These are phyloP conservation scores for Ceyx melanurus DNA, from an alignment of 2,113 vertebrate genomes.

Conservation along the genomic window DNA sequence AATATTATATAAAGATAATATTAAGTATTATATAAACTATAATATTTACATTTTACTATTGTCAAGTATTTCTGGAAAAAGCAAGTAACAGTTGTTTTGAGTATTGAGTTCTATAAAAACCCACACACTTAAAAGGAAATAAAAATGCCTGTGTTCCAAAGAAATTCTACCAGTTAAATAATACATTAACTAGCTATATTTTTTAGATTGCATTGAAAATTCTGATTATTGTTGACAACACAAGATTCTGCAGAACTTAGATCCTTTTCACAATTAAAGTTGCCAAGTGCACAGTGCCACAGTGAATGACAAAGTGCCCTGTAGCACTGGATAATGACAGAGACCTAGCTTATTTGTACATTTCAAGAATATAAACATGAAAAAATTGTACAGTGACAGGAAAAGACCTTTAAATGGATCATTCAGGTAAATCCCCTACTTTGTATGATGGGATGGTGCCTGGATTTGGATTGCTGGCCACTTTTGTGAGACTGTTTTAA, in stretches of 20 bases:
- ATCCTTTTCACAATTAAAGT: background rate
- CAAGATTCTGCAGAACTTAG: background rate
- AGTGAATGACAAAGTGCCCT: background rate
- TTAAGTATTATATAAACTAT: no score
- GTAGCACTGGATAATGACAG: background rate
- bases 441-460: background rate
- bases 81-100: background rate
- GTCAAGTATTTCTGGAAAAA: background rate
- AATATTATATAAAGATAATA: no score
- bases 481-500: background rate
- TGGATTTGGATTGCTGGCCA: background rate
- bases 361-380: background rate
- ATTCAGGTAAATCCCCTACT: background rate
- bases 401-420: background rate
- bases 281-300: background rate
- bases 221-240: background rate
- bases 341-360: background rate
- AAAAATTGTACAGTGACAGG: background rate
- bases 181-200: background rate
- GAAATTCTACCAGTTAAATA: background rate
- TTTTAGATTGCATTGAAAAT: background rate
- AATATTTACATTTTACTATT: background rate
- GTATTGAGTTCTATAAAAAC: background rate
- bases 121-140: background rate
- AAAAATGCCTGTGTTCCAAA: background rate